Conservation (phyloP, 1,140 invertebrate genomes). For the Trichonephila clavipes region DNA sequence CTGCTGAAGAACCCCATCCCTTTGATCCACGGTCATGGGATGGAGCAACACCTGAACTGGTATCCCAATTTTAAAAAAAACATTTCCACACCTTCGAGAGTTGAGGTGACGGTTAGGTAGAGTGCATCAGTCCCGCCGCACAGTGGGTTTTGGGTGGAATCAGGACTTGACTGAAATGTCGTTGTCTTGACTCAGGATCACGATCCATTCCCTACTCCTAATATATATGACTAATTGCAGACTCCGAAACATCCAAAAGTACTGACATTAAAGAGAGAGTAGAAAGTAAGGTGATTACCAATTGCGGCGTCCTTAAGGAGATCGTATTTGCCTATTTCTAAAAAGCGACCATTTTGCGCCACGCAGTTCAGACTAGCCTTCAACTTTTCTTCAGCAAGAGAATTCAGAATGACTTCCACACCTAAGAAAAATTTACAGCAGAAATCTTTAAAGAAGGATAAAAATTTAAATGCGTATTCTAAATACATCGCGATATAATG, state of each 20-base stretch:
- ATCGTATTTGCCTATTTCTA: conserved; percentile 99
- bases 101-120: too few relatives aligned
- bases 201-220: too few relatives aligned
- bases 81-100: too few relatives aligned
- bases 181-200: not conserved
- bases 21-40: too few relatives aligned
- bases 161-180: too few relatives aligned
- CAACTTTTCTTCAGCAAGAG: conserved; percentile 87
- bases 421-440: conserved; percentile 80
- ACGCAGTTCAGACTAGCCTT: conserved; percentile 95
- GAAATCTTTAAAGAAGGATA: not conserved
- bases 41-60: too few relatives aligned
- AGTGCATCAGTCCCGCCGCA: too few relatives aligned
- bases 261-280: not conserved
- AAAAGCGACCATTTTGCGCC: conserved; percentile 93
- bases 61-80: too few relatives aligned
- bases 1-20: too few relatives aligned
- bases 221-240: not conserved
- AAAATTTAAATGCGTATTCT: not conserved
- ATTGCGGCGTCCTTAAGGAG: conserved; percentile 93
- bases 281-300: conserved; percentile 77
- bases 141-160: too few relatives aligned
- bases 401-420: conserved; percentile 87
- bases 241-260: not conserved
- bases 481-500: not conserved